These are phyloP conservation scores for Bettongia penicillata DNA, from an alignment of 2,113 vertebrate species.

Conservation along the genomic window DNA sequence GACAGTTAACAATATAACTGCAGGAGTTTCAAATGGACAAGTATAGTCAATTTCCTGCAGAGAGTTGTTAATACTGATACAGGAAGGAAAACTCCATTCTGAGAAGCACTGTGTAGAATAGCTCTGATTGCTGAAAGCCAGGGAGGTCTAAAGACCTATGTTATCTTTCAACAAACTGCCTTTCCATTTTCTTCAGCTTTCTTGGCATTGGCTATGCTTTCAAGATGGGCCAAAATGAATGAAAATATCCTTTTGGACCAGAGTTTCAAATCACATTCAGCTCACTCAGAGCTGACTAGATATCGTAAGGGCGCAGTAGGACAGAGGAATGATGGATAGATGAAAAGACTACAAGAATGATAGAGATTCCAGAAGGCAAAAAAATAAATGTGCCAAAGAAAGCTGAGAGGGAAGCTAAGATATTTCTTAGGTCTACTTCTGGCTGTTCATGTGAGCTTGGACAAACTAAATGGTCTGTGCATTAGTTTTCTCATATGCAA, in stretches of 20 bases:
- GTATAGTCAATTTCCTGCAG: constrained; percentile 20
- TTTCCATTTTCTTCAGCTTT: constrained; percentile 49
- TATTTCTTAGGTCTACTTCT: neutral
- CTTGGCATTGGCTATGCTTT: constrained; percentile 65
- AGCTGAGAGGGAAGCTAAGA: neutral
- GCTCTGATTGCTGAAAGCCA: constrained; percentile 25
- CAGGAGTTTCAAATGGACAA: constrained; percentile 39
- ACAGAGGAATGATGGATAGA: neutral
- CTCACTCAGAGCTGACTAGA: constrained; percentile 28
- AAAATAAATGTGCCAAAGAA: neutral
- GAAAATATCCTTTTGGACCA: constrained; percentile 51
- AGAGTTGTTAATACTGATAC: constrained; percentile 13
- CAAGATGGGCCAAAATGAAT: constrained; percentile 52
- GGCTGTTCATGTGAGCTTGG: neutral
- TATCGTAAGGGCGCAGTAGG: neutral
- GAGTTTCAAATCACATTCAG: constrained; percentile 50
- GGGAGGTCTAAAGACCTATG: constrained; percentile 3
- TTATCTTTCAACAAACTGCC: constrained; percentile 57
- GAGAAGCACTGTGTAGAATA: constrained; percentile 17
- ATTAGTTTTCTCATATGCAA: neutral
- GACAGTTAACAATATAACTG: neutral
- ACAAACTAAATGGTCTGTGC: neutral
- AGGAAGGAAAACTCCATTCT: constrained; percentile 3
- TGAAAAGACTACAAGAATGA: neutral
- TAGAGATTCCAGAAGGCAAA: neutral